Evolutionary conservation across 2,113 vertebrate species (phyloP).

Genomic region (Notarius lentiginosus): DNA sequence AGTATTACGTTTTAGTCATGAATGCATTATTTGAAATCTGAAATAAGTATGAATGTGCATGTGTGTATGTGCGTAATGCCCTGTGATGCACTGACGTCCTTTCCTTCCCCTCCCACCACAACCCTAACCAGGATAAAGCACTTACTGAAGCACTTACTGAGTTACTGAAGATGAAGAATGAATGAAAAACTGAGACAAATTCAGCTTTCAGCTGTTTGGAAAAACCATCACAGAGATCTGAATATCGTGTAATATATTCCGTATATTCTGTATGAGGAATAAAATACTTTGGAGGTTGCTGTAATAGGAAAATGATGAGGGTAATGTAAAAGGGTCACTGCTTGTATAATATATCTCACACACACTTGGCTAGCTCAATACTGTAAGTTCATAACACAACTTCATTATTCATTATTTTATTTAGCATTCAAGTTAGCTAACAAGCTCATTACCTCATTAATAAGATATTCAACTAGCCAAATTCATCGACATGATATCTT

Average conservation of each 20-base stretch:
- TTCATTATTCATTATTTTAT: too few species aligned
- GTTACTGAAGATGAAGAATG: not conserved
- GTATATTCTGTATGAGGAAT: not conserved
- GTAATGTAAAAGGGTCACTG: not conserved
- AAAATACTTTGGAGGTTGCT: not conserved
- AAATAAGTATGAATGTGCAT: not conserved
- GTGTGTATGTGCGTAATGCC: not conserved
- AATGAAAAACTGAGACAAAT: not conserved
- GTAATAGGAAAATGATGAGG: not conserved
- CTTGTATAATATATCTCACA: not conserved
- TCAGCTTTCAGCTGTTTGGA: not conserved
- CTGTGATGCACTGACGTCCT: not conserved
- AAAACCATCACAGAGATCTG: not conserved
- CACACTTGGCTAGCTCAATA: not conserved
- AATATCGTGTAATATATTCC: not conserved
- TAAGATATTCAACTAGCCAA: too few species aligned
- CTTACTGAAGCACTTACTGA: not conserved
- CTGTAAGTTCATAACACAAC: too few species aligned
- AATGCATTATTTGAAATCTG: not conserved
- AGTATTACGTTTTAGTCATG: not conserved
- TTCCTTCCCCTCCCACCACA: not conserved
- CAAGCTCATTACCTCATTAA: too few species aligned
- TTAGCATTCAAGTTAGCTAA: too few species aligned
- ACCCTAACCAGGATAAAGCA: not conserved
- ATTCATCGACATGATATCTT: not conserved